These are phyloP conservation scores for Pyrochroa serraticornis DNA, from an alignment of 2,888 invertebrate genomes.

Conservation along the genomic window DNA sequence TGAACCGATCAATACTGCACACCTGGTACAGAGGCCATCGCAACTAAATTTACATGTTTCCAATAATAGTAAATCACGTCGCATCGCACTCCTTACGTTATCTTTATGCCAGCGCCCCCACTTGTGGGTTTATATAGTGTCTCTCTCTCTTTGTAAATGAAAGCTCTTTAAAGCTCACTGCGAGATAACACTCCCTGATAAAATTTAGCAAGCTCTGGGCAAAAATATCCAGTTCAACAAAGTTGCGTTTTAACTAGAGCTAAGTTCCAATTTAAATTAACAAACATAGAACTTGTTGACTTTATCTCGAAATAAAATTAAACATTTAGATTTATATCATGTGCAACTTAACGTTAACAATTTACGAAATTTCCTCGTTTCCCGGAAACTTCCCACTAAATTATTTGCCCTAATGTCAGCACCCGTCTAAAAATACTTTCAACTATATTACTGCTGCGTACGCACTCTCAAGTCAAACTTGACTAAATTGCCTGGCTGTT, in stretches of 20 bases:
- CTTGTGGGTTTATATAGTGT: constrained; percentile 36
- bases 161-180: constrained; percentile 19
- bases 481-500: too few relatives aligned
- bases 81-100: constrained; percentile 41
- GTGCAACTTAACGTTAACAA: constrained; percentile 7
- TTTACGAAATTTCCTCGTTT: constrained; percentile 6
- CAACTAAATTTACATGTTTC: constrained; percentile 45
- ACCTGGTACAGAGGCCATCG: constrained; percentile 41
- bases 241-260: constrained; percentile 17
- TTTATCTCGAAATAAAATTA: constrained; percentile 22
- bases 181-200: constrained; percentile 19
- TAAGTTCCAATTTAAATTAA: constrained; percentile 28
- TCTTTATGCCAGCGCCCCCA: constrained; percentile 39
- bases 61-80: constrained; percentile 46
- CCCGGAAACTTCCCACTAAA: too few relatives aligned
- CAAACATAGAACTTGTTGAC: constrained; percentile 28
- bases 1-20: constrained; percentile 34
- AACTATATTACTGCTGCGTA: too few relatives aligned
- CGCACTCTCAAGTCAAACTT: too few relatives aligned
- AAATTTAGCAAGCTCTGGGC: constrained; percentile 19
- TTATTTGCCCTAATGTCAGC: too few relatives aligned
- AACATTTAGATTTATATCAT: constrained; percentile 22
- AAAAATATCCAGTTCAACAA: constrained; percentile 20
- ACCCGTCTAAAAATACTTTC: too few relatives aligned
- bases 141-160: constrained; percentile 28